These are phyloP conservation scores for Pygoscelis antarcticus DNA, from an alignment of 2,113 vertebrate genomes.

Conservation along the genomic window DNA sequence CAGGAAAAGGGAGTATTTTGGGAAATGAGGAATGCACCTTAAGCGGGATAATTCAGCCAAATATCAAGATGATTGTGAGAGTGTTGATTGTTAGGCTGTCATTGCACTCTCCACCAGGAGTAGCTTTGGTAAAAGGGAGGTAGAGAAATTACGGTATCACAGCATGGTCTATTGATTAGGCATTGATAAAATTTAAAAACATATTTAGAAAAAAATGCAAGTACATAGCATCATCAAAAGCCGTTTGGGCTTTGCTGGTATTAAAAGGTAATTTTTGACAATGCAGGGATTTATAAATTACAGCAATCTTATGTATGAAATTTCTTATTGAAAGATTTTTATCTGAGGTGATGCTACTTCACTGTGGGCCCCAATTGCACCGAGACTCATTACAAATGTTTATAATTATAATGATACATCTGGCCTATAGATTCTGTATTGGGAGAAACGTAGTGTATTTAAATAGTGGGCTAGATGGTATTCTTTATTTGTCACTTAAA, in stretches of 20 bases:
- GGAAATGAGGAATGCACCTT: neutral
- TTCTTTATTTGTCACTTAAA: constrained; percentile 39
- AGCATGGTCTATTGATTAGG: neutral
- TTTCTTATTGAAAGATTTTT: neutral
- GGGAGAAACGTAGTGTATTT: neutral
- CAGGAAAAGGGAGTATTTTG: neutral
- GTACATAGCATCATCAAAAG: neutral
- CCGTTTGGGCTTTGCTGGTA: neutral
- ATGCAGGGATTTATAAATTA: constrained; percentile 29
- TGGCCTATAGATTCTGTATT: neutral
- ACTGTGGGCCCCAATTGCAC: neutral
- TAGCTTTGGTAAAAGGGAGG: neutral
- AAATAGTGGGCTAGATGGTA: neutral
- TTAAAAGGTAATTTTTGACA: constrained; percentile 25
- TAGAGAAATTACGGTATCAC: neutral
- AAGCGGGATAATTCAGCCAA: neutral
- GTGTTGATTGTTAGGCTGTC: neutral
- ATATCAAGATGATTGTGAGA: neutral
- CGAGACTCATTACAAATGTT: constrained; percentile 8
- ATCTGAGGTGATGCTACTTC: constrained; percentile 29
- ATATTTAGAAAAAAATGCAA: neutral
- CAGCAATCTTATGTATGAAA: neutral
- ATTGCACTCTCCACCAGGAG: neutral
- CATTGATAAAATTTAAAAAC: neutral
- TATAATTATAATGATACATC: constrained; percentile 4